Percentiles rank a stretch among this genome's conserved stretches.
These are phyloP conservation scores for Eretmocerus hayati DNA, from an alignment of 2,888 invertebrate species.

Conservation along the genomic window DNA sequence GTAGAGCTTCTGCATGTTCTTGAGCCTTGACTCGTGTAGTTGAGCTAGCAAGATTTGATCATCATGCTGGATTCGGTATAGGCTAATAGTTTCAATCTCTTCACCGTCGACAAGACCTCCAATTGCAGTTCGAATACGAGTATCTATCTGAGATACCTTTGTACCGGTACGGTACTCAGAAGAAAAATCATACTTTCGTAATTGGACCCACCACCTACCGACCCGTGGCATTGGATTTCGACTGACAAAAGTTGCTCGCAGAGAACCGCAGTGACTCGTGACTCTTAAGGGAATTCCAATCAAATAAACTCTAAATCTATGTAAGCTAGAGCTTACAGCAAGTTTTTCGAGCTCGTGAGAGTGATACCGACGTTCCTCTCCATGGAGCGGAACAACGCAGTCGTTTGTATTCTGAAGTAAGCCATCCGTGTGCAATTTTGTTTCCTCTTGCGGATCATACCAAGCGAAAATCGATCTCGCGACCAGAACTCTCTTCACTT, in stretches of 20 bases:
- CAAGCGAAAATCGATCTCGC: conserved; percentile 14
- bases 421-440: conserved; percentile 35
- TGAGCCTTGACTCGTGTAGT: conserved; percentile 16
- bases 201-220: conserved; percentile 13
- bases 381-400: too few species aligned
- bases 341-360: conserved; percentile 39
- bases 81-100: conserved; percentile 4
- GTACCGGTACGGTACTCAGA: conserved; percentile 23
- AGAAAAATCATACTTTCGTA: conserved; percentile 26
- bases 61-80: conserved; percentile 22
- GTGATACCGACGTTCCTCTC: conserved; percentile 35
- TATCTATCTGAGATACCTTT: conserved; percentile 33
- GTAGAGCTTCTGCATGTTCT: too few species aligned
- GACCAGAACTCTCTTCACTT: conserved; percentile 8
- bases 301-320: conserved; percentile 37
- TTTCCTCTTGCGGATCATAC: conserved; percentile 25
- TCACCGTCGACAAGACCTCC: conserved; percentile 16
- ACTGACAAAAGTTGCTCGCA: conserved; percentile 8
- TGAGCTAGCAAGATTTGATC: conserved; percentile 25
- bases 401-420: conserved; percentile 35
- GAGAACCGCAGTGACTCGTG: conserved; percentile 11
- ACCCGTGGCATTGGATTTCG: conserved; percentile 11
- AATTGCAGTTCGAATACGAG: conserved; percentile 27
- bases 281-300: conserved; percentile 30
- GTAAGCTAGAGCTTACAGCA: conserved; percentile 35